Conservation (phyloP, 2,113 vertebrate species). For the Gorsachius goisagi region DNA sequence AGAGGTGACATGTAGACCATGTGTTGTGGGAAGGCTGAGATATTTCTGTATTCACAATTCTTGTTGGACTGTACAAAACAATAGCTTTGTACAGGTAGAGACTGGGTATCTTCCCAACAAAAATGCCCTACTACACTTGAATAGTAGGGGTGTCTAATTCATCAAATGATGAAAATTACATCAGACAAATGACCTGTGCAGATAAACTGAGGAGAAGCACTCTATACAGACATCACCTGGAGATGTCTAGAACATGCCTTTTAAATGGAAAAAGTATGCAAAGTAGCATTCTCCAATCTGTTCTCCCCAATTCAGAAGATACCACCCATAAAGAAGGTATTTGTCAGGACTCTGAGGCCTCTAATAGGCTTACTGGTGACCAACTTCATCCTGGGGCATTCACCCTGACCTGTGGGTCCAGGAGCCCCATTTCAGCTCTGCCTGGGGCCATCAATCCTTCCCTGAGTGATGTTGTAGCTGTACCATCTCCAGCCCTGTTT, state of each 20-base stretch:
- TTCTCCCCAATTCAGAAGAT: background rate
- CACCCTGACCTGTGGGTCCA: background rate
- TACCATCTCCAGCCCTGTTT: background rate
- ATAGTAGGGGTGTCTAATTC: background rate
- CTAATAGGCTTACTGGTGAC: background rate
- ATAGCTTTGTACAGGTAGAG: no score
- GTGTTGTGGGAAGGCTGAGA: background rate
- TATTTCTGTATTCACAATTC: background rate
- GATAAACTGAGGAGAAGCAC: background rate
- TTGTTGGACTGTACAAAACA: background rate
- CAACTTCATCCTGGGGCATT: fast-evolving
- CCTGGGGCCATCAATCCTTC: background rate
- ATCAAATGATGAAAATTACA: background rate
- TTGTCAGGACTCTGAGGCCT: background rate
- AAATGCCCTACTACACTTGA: background rate
- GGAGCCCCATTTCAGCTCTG: background rate
- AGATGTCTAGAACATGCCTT: background rate
- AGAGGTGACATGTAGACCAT: fast-evolving
- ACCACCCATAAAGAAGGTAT: background rate
- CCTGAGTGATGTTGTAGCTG: background rate
- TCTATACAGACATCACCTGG: background rate
- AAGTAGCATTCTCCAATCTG: background rate
- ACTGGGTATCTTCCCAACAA: background rate
- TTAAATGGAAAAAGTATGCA: background rate
- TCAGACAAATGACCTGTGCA: background rate